Base-by-base conservation (phyloP, 2,797 vertebrate genomes). In the Arremon brunneinucha region DNA sequence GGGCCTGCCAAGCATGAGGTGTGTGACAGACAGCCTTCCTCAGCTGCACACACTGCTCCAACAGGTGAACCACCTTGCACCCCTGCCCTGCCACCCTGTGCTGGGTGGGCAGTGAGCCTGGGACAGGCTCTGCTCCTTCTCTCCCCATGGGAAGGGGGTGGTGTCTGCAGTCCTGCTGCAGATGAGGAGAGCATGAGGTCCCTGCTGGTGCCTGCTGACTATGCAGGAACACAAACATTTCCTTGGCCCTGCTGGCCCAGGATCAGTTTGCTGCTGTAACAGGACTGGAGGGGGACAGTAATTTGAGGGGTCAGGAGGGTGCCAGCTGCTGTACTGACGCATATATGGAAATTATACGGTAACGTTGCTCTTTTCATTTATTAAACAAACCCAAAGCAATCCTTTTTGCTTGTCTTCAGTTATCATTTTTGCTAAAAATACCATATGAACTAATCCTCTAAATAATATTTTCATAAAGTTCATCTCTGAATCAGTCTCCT, bases 401-500 rank as follows among this genome's bases (percentile, higher is more conserved):
- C 9, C 6, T 23, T 82, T 83, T 72, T 86, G 39, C 39, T 88
- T 96, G 82, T 60, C 69, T 69, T 88, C 79, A 86, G 9, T 44
- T 87, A 83, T 53, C 9, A 24, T 37, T 80, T 89, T 87, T 60
- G n/a, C 89, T 94, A 96, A 96, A 96, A 94, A 94, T 82, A 86
- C 23, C 7, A 1, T 41, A 55, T 80, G 60, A 93, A 39, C 57
- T 67, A 96, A 83, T 71, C 30, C 4, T 62, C n/a, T 35, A 89
- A 92, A 83, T 55, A 84, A 76, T 37, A 4, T 87, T 95, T 80
- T 76, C 56, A 60, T 59, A 50, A 78, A 83, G 30, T 14, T 90
- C 35, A 67, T 70, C 43, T 87, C 57, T 85, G 74, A 41, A 59
- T 39, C 56, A 78, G 21, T n/a, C 23, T 93, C 35, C 37, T 63